Percentiles rank a stretch among this genome's conserved stretches.
Conservation (phyloP, 2,888 invertebrate genomes). For the Camptogramma bilineatum region DNA sequence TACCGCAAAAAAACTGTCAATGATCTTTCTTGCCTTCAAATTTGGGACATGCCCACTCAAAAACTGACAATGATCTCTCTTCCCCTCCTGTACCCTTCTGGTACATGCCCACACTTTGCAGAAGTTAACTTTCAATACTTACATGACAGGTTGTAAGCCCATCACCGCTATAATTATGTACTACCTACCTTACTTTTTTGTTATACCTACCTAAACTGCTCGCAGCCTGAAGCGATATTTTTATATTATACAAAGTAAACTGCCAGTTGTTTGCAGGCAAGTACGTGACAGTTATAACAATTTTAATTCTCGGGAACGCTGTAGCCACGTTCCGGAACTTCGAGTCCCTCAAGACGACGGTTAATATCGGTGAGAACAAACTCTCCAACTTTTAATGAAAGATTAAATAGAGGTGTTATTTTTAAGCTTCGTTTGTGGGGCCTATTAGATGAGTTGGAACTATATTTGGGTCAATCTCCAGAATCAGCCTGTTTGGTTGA, state of each 20-base stretch:
- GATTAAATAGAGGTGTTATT: constrained; percentile 5
- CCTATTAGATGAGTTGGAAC: not conserved
- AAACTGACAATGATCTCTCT: too few relatives aligned
- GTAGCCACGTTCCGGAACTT: constrained; percentile 69
- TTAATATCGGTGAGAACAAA: constrained; percentile 69
- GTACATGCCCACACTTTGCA: too few relatives aligned
- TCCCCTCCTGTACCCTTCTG: too few relatives aligned
- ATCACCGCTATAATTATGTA: too few relatives aligned
- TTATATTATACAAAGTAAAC: constrained; percentile 12
- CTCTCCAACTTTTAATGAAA: constrained; percentile 29
- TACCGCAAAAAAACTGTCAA: too few relatives aligned
- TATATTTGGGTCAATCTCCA: not conserved
- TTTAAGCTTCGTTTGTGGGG: not conserved
- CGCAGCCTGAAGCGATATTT: constrained; percentile 20
- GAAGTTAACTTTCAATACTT: too few relatives aligned
- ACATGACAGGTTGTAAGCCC: too few relatives aligned
- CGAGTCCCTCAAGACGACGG: constrained; percentile 65
- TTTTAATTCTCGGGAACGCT: constrained; percentile 52
- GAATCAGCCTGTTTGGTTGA: too few relatives aligned
- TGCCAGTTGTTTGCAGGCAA: constrained; percentile 52
- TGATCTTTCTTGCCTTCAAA: too few relatives aligned
- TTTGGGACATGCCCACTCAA: too few relatives aligned
- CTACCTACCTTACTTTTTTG: not conserved
- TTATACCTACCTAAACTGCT: not conserved
- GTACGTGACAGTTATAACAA: constrained; percentile 58